These are phyloP conservation scores for Hippopotamus amphibius DNA, from an alignment of 2,113 vertebrate genomes.

Conservation along the genomic window DNA sequence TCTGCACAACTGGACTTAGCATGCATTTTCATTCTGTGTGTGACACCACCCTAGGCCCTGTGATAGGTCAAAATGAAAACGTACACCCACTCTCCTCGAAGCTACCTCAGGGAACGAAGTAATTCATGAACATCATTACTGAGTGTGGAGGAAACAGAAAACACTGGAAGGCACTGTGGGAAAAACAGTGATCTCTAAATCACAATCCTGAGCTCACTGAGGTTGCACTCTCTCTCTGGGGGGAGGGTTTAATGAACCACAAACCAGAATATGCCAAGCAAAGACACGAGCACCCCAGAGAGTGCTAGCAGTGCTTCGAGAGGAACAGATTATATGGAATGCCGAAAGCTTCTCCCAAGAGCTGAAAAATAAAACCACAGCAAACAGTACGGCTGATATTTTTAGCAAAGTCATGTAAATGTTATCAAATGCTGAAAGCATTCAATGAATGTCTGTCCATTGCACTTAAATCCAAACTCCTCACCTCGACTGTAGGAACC, in stretches of 20 bases:
- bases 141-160: neutral
- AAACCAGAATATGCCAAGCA: slow-evolving; percentile 6
- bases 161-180: neutral
- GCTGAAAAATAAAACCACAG: neutral
- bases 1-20: neutral
- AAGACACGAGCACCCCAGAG: neutral
- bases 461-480: neutral
- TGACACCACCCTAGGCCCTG: neutral
- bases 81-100: neutral
- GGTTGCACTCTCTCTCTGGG: neutral
- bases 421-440: neutral
- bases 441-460: neutral
- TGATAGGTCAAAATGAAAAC: neutral
- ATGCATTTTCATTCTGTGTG: neutral
- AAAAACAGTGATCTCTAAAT: neutral
- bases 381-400: neutral
- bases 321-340: neutral
- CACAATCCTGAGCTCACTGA: neutral
- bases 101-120: neutral
- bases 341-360: neutral
- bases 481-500: neutral
- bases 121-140: slow-evolving; percentile 2
- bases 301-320: neutral
- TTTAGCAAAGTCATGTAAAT: neutral
- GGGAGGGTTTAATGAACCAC: slow-evolving; percentile 22